Conservation (phyloP, 2,797 vertebrate genomes). For the Xyrichtys novacula region DNA sequence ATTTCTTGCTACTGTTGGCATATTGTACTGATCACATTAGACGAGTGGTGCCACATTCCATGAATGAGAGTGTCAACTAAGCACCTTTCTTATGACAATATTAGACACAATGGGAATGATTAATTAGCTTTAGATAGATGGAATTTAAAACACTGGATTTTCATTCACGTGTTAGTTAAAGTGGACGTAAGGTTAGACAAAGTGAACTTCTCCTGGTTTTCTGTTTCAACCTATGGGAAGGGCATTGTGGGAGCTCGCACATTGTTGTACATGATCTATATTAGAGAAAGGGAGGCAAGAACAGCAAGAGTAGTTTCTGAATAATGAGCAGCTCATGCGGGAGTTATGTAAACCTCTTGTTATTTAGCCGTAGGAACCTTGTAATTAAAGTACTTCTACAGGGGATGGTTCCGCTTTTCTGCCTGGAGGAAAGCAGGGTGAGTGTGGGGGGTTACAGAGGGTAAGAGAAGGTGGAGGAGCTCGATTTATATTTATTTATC, state of each 20-base stretch:
- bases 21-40: constrained; percentile 69
- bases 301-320: constrained; percentile 61
- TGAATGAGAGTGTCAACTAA: constrained; percentile 83
- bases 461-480: constrained; percentile 31
- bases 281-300: constrained; percentile 41
- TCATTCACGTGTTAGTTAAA: constrained; percentile 36
- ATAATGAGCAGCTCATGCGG: constrained; percentile 65
- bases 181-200: constrained; percentile 50
- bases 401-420: constrained; percentile 63
- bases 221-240: constrained; percentile 44
- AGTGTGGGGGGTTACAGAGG: constrained; percentile 43
- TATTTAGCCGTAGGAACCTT: constrained; percentile 70
- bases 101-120: constrained; percentile 78
- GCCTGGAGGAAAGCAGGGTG: constrained; percentile 39
- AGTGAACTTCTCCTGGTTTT: constrained; percentile 67
- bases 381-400: constrained; percentile 74
- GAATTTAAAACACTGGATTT: constrained; percentile 68
- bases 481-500: constrained; percentile 59
- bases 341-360: constrained; percentile 74
- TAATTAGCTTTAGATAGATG: constrained; percentile 77
- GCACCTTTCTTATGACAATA: constrained; percentile 81
- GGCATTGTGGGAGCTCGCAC: constrained; percentile 56
- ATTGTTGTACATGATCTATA: constrained; percentile 52
- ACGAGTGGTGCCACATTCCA: constrained; percentile 54
- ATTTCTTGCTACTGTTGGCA: constrained; percentile 65